Percentiles rank a stretch among this genome's conserved stretches.
These are phyloP conservation scores for Eurytoma adleriae DNA, from an alignment of 2,888 invertebrate species.

Conservation along the genomic window DNA sequence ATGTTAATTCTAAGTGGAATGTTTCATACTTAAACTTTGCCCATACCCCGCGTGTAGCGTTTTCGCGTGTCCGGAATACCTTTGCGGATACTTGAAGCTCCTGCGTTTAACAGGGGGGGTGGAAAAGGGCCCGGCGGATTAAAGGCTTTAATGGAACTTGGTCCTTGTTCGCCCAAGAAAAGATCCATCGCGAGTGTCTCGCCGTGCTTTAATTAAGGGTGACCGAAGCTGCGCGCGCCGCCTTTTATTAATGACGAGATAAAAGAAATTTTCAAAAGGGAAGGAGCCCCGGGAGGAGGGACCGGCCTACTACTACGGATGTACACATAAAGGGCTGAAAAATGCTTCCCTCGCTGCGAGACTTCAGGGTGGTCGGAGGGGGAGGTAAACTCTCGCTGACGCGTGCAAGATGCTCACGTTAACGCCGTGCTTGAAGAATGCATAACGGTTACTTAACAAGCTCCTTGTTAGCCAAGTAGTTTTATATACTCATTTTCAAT, in stretches of 20 bases:
- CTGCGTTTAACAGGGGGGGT: background rate
- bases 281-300: background rate
- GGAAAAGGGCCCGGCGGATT: constrained; percentile 4
- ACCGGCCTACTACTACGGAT: background rate
- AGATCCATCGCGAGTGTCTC: background rate
- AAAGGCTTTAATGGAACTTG: constrained; percentile 44
- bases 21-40: constrained; percentile 47
- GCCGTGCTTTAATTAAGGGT: background rate
- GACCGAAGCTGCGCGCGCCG: background rate
- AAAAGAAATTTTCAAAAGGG: background rate
- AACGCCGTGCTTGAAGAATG: constrained; percentile 23
- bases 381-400: constrained; percentile 33
- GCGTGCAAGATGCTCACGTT: constrained; percentile 35
- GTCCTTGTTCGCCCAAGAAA: constrained; percentile 26
- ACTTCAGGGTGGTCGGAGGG: too few relatives aligned
- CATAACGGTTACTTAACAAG: constrained; percentile 39
- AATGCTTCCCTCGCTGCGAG: too few relatives aligned
- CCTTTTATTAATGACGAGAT: background rate
- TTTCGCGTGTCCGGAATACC: constrained; percentile 51
- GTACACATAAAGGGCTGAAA: background rate
- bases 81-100: constrained; percentile 33
- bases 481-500: constrained; percentile 31
- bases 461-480: constrained; percentile 13
- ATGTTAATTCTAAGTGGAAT: constrained; percentile 50
- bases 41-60: background rate